phyloP scores from a whole-genome alignment of 2,113 vertebrate species.

The Hepsetus odoe region DNA sequence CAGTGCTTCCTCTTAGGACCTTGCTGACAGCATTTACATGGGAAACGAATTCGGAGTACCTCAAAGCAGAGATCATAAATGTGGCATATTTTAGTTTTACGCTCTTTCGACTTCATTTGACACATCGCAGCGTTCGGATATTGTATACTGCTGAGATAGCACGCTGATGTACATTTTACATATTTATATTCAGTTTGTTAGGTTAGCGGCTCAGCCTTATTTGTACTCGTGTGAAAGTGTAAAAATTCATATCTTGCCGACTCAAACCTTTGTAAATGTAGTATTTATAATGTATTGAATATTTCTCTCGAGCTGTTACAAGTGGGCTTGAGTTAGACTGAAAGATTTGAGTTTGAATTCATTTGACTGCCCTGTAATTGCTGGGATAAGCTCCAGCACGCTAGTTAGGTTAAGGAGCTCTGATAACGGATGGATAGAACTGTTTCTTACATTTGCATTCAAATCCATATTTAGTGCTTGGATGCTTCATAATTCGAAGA shows the following conservation, averaged over 20 bases:
- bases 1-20: constrained; percentile 3
- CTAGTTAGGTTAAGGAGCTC: too few relatives aligned
- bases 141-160: constrained; percentile 8
- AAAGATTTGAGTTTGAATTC: too few relatives aligned
- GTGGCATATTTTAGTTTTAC: constrained; percentile 30
- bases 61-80: constrained; percentile 30
- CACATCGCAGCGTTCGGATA: constrained; percentile 5
- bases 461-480: too few relatives aligned
- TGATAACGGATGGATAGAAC: too few relatives aligned
- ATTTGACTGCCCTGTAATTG: too few relatives aligned
- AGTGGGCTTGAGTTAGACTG: too few relatives aligned
- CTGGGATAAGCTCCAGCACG: too few relatives aligned
- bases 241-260: not conserved
- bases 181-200: constrained; percentile 1
- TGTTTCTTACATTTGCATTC: too few relatives aligned
- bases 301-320: too few relatives aligned
- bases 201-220: not conserved
- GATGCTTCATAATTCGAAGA: too few relatives aligned
- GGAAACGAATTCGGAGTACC: constrained; percentile 18
- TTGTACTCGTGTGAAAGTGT: not conserved
- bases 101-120: constrained; percentile 20
- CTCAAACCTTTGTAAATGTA: not conserved
- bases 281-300: too few relatives aligned
- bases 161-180: not conserved
- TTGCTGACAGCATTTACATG: constrained; percentile 16